Conservation (phyloP, 2,888 invertebrate genomes). For the Cryptus viduatorius region DNA sequence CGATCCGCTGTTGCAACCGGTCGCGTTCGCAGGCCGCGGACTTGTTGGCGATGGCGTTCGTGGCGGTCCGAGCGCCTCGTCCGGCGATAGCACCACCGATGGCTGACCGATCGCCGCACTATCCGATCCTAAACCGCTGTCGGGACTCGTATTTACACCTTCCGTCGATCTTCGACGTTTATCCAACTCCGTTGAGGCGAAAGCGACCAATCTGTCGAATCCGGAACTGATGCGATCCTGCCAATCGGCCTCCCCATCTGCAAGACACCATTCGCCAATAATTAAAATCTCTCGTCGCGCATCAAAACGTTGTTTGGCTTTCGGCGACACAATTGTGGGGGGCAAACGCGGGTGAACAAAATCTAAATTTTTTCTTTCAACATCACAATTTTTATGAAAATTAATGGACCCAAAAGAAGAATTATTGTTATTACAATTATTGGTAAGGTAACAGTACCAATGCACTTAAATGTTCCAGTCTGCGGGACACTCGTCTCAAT, state of each 20-base stretch:
- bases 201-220: conserved; percentile 96
- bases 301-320: conserved; percentile 15
- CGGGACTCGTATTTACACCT: conserved; percentile 94
- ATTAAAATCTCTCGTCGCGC: conserved; percentile 57
- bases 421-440: no score
- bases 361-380: conserved; percentile 13
- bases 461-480: no score
- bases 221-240: conserved; percentile 97
- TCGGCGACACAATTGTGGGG: background rate
- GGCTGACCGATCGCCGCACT: conserved; percentile 81
- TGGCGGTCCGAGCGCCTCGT: conserved; percentile 86
- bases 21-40: conserved; percentile 85
- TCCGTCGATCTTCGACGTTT: conserved; percentile 94
- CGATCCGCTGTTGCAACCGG: conserved; percentile 84
- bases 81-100: conserved; percentile 83
- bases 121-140: conserved; percentile 92
- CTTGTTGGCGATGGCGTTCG: conserved; percentile 87
- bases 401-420: no score
- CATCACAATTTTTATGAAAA: background rate
- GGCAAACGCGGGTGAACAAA: background rate
- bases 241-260: conserved; percentile 94
- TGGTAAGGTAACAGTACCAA: no score
- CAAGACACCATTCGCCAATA: conserved; percentile 69
- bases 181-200: conserved; percentile 96
- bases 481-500: no score